Evolutionary conservation across 2,888 invertebrate genomes (phyloP).

Genomic region (Meteorus colon): DNA sequence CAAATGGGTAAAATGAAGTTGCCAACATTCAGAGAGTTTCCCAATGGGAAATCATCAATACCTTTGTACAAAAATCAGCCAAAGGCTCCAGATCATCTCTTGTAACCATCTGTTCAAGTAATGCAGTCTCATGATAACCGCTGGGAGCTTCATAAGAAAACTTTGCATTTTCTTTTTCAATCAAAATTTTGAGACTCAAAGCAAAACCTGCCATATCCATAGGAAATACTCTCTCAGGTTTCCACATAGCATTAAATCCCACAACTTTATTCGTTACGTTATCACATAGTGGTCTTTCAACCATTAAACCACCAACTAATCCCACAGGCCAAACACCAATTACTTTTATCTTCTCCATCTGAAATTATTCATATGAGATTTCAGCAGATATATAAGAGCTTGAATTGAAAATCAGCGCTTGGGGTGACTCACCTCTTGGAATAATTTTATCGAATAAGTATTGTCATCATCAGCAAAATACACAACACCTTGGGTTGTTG

Average conservation of each 20-base stretch:
- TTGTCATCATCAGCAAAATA: slow-evolving; percentile 99
- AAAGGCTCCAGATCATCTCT: slow-evolving; percentile 89
- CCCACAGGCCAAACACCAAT: slow-evolving; percentile 98
- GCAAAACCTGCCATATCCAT: slow-evolving; percentile 99
- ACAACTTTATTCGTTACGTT: slow-evolving; percentile 77
- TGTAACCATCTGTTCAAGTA: slow-evolving; percentile 83
- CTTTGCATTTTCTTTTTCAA: slow-evolving; percentile 81
- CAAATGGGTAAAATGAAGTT: too few species aligned
- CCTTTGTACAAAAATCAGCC: slow-evolving; percentile 92
- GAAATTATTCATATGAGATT: slow-evolving; percentile 62
- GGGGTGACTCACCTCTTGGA: slow-evolving; percentile 82
- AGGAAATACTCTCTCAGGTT: slow-evolving; percentile 93
- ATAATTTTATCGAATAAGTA: slow-evolving; percentile 90
- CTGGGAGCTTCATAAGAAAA: slow-evolving; percentile 91
- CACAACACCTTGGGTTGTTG: slow-evolving; percentile 82
- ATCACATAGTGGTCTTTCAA: slow-evolving; percentile 90
- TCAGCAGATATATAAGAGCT: slow-evolving; percentile 10
- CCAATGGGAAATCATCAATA: slow-evolving; percentile 58
- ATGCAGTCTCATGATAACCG: slow-evolving; percentile 92
- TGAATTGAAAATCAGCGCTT: neutral
- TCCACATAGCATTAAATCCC: slow-evolving; percentile 87
- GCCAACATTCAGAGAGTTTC: neutral
- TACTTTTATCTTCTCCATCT: slow-evolving; percentile 86
- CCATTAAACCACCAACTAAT: slow-evolving; percentile 94
- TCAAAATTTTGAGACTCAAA: slow-evolving; percentile 84